Conservation (phyloP, 1,140 invertebrate species). For the Diploscapter pachys region DNA sequence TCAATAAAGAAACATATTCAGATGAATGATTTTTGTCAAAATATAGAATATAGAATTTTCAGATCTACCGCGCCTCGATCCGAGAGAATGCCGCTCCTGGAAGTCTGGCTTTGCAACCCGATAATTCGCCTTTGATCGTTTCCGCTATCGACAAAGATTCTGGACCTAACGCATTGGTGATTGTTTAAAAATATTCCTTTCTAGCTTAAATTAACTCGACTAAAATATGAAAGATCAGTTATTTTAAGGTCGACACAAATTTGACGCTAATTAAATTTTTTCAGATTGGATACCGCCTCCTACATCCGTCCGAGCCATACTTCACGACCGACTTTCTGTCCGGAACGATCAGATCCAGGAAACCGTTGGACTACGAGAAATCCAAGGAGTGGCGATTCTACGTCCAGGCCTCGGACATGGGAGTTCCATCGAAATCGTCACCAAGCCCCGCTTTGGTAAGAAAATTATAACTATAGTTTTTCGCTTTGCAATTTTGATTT, state of each 20-base stretch:
- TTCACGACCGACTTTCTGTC: slow-evolving; percentile 40
- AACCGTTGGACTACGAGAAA: slow-evolving; percentile 36
- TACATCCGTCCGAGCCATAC: slow-evolving; percentile 59
- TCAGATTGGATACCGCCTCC: slow-evolving; percentile 78
- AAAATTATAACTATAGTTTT: not conserved
- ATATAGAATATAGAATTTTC: too few species aligned
- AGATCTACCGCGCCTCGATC: slow-evolving; percentile 63
- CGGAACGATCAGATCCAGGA: slow-evolving; percentile 35
- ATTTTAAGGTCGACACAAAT: too few species aligned
- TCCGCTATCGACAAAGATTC: slow-evolving; percentile 88
- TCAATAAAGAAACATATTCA: too few species aligned
- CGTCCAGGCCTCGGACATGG: slow-evolving; percentile 40
- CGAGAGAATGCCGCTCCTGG: slow-evolving; percentile 32
- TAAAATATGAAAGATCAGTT: too few species aligned
- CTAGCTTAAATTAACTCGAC: too few species aligned
- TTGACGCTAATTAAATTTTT: too few species aligned
- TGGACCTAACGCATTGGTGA: slow-evolving; percentile 80
- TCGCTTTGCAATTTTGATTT: too few species aligned
- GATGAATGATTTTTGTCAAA: too few species aligned
- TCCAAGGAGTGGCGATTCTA: slow-evolving; percentile 37
- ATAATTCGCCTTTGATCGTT: slow-evolving; percentile 62
- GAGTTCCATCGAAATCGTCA: slow-evolving; percentile 29
- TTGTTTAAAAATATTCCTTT: too few species aligned
- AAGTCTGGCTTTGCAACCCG: slow-evolving; percentile 20
- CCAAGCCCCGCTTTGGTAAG: not conserved